phyloP scores from a whole-genome alignment of 2,113 vertebrate genomes.

The Cromileptes altivelis region DNA sequence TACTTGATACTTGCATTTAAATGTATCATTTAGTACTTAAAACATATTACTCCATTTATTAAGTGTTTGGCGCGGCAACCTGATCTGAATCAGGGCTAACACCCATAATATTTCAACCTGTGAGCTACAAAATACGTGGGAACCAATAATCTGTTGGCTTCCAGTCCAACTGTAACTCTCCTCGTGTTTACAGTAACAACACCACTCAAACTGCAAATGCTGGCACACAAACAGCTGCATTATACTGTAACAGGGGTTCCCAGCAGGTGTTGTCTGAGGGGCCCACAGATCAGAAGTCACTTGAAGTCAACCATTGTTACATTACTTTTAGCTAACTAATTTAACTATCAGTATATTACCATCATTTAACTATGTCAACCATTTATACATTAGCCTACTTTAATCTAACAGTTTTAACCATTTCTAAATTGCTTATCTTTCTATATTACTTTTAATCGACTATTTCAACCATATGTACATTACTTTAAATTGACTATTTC shows the following conservation, averaged over 20 bases:
- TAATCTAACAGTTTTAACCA: too few species aligned
- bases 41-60: neutral
- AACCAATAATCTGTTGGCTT: conserved; percentile 19
- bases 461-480: too few species aligned
- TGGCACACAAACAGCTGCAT: conserved; percentile 36
- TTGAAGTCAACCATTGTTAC: neutral
- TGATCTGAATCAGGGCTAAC: neutral
- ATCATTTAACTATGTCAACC: too few species aligned
- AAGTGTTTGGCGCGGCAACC: conserved; percentile 6
- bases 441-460: neutral
- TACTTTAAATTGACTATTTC: neutral
- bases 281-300: neutral
- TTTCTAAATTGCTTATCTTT: too few species aligned
- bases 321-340: neutral
- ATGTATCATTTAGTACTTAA: neutral
- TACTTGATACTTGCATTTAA: conserved; percentile 3
- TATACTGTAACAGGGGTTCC: neutral
- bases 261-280: conserved; percentile 1
- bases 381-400: too few species aligned
- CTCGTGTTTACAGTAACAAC: conserved; percentile 66
- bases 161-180: conserved; percentile 6
- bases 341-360: neutral
- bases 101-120: conserved; percentile 12
- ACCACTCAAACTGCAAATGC: conserved; percentile 30
- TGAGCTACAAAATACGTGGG: conserved; percentile 30